Evolutionary conservation across 2,888 invertebrate genomes (phyloP).

Genomic region (Pristionchus mayeri): DNA sequence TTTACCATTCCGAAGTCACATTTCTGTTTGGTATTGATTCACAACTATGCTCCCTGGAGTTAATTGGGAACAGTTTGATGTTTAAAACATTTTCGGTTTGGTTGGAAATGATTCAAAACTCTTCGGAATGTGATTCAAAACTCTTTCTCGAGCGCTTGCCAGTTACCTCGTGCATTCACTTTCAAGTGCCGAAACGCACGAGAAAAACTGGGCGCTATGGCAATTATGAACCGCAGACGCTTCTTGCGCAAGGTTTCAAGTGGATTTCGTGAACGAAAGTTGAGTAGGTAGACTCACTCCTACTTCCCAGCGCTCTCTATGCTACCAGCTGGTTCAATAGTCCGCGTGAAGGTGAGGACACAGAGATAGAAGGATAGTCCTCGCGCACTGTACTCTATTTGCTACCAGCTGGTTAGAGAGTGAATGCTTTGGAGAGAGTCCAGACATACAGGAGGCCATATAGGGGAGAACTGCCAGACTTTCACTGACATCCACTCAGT

Average conservation of each 20-base stretch:
- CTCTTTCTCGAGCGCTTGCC: background rate
- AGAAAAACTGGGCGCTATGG: background rate
- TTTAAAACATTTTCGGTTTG: too few relatives aligned
- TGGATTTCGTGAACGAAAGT: background rate
- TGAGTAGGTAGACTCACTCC: background rate
- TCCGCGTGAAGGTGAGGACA: too few relatives aligned
- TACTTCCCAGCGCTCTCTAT: background rate
- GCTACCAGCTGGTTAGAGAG: background rate
- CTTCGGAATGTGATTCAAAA: too few relatives aligned
- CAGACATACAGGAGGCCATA: background rate
- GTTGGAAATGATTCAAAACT: too few relatives aligned
- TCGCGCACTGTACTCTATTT: too few relatives aligned
- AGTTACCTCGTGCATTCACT: background rate
- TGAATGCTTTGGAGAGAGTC: background rate
- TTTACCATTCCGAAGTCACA: background rate
- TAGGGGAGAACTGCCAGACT: background rate
- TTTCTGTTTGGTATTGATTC: background rate
- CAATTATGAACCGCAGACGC: constrained; percentile 21
- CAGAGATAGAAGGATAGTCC: too few relatives aligned
- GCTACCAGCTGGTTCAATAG: too few relatives aligned
- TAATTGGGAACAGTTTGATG: too few relatives aligned
- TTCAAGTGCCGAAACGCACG: constrained; percentile 23
- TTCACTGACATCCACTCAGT: background rate
- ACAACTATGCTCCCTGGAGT: too few relatives aligned
- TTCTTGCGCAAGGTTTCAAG: constrained; percentile 26